phyloP scores from a whole-genome alignment of 2,113 vertebrate genomes.

The Mohoua ochrocephala region DNA sequence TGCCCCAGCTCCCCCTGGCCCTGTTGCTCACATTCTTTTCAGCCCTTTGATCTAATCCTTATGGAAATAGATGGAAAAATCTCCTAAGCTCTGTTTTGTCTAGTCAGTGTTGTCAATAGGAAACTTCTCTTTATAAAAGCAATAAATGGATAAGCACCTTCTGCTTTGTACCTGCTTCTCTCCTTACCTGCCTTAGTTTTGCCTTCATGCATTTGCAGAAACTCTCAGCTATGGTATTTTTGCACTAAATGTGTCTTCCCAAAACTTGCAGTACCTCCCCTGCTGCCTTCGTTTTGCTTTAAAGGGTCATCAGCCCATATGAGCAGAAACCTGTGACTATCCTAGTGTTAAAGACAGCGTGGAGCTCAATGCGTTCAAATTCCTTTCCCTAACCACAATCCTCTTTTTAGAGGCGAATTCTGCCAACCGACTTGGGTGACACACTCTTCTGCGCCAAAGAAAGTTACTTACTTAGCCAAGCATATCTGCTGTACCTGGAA shows the following conservation, averaged over 20 bases:
- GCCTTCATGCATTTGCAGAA: neutral
- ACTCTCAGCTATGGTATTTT: neutral
- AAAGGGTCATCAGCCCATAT: neutral
- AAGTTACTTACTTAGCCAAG: neutral
- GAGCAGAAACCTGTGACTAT: neutral
- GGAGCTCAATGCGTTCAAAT: neutral
- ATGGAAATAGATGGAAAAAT: neutral
- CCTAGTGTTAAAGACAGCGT: neutral
- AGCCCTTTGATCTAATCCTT: neutral
- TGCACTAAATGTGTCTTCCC: neutral
- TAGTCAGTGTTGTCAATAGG: neutral
- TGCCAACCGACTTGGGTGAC: neutral
- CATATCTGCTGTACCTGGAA: constrained; percentile 15
- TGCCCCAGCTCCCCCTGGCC: neutral
- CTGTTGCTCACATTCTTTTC: neutral
- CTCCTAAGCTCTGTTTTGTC: neutral
- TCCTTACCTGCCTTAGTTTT: neutral
- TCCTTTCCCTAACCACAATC: neutral
- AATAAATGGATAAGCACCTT: neutral
- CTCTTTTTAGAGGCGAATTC: neutral
- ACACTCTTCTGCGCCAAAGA: neutral
- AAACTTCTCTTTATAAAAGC: neutral
- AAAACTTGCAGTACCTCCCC: neutral
- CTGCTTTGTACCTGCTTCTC: neutral
- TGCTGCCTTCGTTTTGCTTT: neutral